Base-by-base conservation (phyloP, 2,888 invertebrate genomes). In the Strigamia maritima region DNA sequence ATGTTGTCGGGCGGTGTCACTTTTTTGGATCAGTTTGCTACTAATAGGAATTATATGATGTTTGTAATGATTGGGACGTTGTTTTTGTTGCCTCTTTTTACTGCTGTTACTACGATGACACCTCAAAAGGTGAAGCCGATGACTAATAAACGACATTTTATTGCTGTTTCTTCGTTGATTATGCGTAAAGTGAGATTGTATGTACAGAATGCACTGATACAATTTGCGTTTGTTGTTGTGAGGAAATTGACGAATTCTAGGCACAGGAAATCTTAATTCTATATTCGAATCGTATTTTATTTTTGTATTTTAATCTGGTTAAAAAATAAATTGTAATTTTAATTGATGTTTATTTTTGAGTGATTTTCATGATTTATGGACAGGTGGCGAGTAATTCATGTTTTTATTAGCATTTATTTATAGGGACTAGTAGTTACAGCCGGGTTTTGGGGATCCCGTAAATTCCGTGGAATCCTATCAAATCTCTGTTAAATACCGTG, bases 41-140 rank as follows among this genome's bases (percentile, higher is more conserved):
- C 79, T 4, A 81, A 81, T 77, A 60, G 81, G 54, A 81, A 81
- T 77, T 81, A 81, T 40, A 54, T 81, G 19, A 81, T 81, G 81
- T 81, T 80, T 49, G 79, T 80, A 6, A 81, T 81, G 81, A 81
- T 81, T 2, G 81, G 79, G 2, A 80, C 81, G 70, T 31, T 81
- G 75, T 81, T 81, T 75, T 31, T 81, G 40, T 79, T 81, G 38
- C 81, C 81, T 2, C 44, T 81, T 16, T 81, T 78, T 35, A 81
- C 81, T 7, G 81, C 81, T 28, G 31, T 81, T n/a, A 81, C 81
- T 19, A 81, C 81, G 14, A 81, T 81, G 81, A 74, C 80, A 0
- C 76, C 80, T 8, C 22, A 65, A 6, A 19, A 24, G 10, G 38
- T 78, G 22, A 65, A 22, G 31, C 70, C 70, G n/a, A 7, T 78